Conservation (phyloP, 2,888 invertebrate species). For the Geophilus truncorum region DNA sequence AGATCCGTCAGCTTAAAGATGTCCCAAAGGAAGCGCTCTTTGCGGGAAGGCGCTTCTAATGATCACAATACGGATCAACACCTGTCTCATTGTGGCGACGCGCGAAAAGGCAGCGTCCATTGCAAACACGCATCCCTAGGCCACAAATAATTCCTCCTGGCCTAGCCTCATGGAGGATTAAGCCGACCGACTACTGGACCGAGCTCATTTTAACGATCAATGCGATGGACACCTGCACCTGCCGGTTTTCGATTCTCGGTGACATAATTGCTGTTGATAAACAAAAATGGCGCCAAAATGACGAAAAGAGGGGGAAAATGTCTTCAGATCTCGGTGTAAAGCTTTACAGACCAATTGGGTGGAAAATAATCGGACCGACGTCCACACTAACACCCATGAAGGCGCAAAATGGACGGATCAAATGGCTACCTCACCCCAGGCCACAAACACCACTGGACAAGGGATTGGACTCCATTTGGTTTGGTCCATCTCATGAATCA, state of each 20-base stretch:
- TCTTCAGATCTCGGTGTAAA: not conserved
- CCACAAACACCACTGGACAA: conserved; percentile 27
- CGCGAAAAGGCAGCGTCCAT: conserved; percentile 11
- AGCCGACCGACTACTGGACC: conserved; percentile 1
- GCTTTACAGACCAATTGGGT: conserved; percentile 5
- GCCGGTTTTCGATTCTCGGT: not conserved
- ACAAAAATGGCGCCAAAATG: conserved; percentile 9
- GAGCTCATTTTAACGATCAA: conserved; percentile 27
- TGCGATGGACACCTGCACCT: not conserved
- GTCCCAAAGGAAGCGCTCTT: not conserved
- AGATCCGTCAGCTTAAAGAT: conserved; percentile 18
- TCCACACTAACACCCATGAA: conserved; percentile 18
- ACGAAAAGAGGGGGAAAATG: not conserved
- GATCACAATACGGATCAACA: conserved; percentile 20
- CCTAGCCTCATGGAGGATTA: not conserved
- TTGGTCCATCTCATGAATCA: conserved; percentile 13
- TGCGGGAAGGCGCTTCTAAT: conserved; percentile 11
- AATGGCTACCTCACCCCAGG: conserved; percentile 18
- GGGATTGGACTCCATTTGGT: conserved; percentile 5
- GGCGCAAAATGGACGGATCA: conserved; percentile 12
- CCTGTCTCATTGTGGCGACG: conserved; percentile 3
- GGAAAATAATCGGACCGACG: conserved; percentile 25
- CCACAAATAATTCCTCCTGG: conserved; percentile 21
- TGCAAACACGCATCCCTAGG: conserved; percentile 7
- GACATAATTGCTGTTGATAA: conserved; percentile 13